A percentile compares a stretch with the other conserved stretches of the same genome.
phyloP scores from a whole-genome alignment of 2,113 vertebrate species.

The Indri indri region DNA sequence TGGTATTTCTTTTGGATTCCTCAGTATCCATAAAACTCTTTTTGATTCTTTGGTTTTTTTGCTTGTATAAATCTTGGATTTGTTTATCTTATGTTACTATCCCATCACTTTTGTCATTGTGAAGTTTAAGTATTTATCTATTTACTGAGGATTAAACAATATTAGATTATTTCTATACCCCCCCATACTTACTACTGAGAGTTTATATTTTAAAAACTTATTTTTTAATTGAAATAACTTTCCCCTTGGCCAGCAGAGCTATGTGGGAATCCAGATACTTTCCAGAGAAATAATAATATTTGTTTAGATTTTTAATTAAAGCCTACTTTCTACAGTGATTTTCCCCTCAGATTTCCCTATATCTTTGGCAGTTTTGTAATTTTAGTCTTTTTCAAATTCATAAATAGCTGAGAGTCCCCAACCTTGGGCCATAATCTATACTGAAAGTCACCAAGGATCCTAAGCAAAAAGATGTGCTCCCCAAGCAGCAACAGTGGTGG shows the following conservation, averaged over 20 bases:
- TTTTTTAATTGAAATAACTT: constrained; percentile 26
- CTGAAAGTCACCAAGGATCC: background rate
- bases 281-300: constrained; percentile 31
- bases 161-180: background rate
- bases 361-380: constrained; percentile 26
- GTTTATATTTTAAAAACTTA: background rate
- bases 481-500: no score
- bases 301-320: constrained; percentile 47
- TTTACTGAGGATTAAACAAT: constrained; percentile 34
- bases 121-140: constrained; percentile 50
- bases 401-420: background rate
- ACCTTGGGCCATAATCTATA: background rate
- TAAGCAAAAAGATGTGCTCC: background rate
- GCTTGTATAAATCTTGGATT: constrained; percentile 15
- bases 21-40: background rate
- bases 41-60: background rate
- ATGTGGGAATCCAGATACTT: constrained; percentile 26
- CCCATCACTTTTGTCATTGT: background rate
- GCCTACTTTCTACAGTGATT: background rate
- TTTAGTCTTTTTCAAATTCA: background rate
- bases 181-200: background rate
- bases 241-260: background rate
- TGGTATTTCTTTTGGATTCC: background rate
- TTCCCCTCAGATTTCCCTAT: constrained; percentile 5
- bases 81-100: constrained; percentile 21